Evolutionary conservation across 2,888 invertebrate species (phyloP).

Genomic region (Tricholauxania praeusta): DNA sequence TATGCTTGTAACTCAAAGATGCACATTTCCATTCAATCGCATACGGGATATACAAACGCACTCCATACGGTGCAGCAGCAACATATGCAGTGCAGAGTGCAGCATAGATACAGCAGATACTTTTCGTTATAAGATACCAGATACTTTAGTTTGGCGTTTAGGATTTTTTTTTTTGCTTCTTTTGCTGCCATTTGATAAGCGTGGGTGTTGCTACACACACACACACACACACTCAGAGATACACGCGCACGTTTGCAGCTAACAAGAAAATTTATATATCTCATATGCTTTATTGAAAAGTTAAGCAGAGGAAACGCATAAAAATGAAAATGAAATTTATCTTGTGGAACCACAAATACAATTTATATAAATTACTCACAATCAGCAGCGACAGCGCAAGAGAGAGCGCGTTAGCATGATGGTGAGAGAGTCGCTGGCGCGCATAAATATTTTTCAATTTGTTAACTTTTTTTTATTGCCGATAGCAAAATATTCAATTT

Average conservation of each 20-base stretch:
- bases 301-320: constrained; percentile 14
- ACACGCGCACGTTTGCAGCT: constrained; percentile 8
- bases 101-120: neutral
- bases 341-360: neutral
- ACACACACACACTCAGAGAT: constrained; percentile 10
- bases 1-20: constrained; percentile 28
- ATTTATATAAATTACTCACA: no score
- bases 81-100: no score
- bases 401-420: no score
- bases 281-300: constrained; percentile 10
- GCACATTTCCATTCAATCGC: constrained; percentile 27
- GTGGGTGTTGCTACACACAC: constrained; percentile 17
- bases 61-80: no score
- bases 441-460: no score
- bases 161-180: no score
- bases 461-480: no score
- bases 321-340: no score
- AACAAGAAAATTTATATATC: neutral
- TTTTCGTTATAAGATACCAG: neutral
- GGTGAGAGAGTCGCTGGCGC: no score
- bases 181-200: neutral
- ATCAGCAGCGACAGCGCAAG: no score
- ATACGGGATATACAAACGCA: constrained; percentile 7
- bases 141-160: no score
- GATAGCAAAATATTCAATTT: no score